Conservation (phyloP, 2,888 invertebrate genomes). For the Hydrotaea cyrtoneurina region DNA sequence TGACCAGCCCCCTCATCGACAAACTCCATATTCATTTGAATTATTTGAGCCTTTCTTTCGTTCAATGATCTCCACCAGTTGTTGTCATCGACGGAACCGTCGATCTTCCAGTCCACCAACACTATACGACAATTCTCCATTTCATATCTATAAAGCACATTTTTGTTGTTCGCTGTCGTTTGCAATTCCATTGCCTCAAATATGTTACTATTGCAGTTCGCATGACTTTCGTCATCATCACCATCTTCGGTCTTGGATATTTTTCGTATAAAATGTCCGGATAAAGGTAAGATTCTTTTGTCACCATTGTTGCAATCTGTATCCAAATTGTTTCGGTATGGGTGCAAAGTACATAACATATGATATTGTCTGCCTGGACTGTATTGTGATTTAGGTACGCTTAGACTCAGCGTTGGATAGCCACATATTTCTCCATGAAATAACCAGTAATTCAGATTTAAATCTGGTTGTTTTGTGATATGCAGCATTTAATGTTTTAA, state of each 20-base stretch:
- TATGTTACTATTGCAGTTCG: background rate
- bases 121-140: background rate
- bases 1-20: background rate
- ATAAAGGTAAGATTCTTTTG: background rate
- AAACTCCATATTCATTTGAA: background rate
- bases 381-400: background rate
- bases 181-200: background rate
- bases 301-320: background rate
- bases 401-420: background rate
- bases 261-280: background rate
- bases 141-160: background rate
- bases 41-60: background rate
- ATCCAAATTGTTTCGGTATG: background rate
- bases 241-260: background rate
- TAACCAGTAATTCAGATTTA: background rate
- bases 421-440: background rate
- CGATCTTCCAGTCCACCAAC: background rate
- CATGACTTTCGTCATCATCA: background rate
- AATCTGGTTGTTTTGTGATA: background rate
- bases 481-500: too few relatives aligned
- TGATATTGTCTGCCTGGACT: background rate
- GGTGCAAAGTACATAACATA: background rate
- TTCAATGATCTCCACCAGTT: background rate
- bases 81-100: background rate
- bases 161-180: background rate